Base-by-base conservation (phyloP, 2,113 vertebrate species). In the Forbesichthys papilliferus region DNA sequence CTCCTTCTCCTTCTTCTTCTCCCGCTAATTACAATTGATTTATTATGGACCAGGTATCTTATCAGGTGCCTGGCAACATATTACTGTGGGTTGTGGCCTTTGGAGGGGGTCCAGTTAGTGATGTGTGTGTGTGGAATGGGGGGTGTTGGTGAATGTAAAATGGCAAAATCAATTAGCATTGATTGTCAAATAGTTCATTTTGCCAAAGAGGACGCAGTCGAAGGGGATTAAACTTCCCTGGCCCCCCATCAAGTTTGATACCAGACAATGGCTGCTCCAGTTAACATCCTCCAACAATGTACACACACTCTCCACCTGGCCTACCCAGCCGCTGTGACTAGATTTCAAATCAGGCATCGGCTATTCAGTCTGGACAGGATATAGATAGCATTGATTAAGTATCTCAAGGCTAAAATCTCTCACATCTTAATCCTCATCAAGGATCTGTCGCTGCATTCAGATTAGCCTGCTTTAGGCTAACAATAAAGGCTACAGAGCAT, bases 101-200 rank as follows among this genome's bases (percentile, higher is more conserved):
- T 27, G 27, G 27, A 27, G 27, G 27, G 27, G 27, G 27, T 27
- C 27, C 27, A 27, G 27, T 27, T 27, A 27, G 27, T 27, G 27
- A 53, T 47, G 58, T 36, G 58, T 12, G 53, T 16, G 68, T 58
- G 61, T 51, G 20, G 42, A 60, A 63, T 59, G 77, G 59, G 1
- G 76, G 53, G 0, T 78, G 61, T 89, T 94, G 94, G 95, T 98
- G 96, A 97, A 95, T 96, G 95, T 81, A 91, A 93, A 97, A 97
- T 93, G 92, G 93, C 90, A 96, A 98, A 98, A 97, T 98, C 95
- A 97, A 98, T 97, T 96, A 96, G 94, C 96, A 99, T 97, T 96
- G 96, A 98, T 96, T 96, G 95, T 83, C 87, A 93, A 96, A 96
- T 96, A 95, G 95, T 96, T 96, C 94, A 96, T 96, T 97, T 98